Evolutionary conservation across 2,113 vertebrate genomes (phyloP).

Genomic region (Pungitius pungitius): DNA sequence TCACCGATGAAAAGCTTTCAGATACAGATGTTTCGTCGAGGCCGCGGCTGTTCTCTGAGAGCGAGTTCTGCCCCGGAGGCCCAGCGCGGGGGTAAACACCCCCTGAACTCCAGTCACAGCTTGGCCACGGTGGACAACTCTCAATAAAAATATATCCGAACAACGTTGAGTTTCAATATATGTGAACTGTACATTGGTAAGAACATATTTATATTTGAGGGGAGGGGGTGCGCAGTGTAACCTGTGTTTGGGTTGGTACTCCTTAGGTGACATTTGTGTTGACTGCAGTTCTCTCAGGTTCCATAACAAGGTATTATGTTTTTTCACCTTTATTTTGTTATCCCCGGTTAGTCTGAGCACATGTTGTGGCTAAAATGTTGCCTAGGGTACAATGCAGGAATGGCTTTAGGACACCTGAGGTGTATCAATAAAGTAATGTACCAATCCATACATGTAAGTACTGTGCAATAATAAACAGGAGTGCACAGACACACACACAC

Average conservation of each 20-base stretch:
- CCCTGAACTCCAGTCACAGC: background rate
- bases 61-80: background rate
- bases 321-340: background rate
- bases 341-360: background rate
- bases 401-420: background rate
- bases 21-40: background rate
- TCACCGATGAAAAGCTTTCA: background rate
- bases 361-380: background rate
- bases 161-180: background rate
- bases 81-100: background rate
- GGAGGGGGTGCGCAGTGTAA: background rate
- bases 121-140: background rate
- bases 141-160: background rate
- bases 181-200: background rate
- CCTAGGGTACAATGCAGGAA: background rate
- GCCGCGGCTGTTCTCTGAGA: background rate
- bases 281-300: background rate
- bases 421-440: background rate
- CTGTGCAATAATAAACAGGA: background rate
- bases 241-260: background rate
- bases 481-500: background rate
- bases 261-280: background rate
- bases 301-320: background rate
- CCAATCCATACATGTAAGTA: background rate
- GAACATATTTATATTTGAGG: background rate